These are phyloP conservation scores for Phenganax stokvisi DNA, from an alignment of 92 coral and sea anemone genomes.

Conservation along the genomic window DNA sequence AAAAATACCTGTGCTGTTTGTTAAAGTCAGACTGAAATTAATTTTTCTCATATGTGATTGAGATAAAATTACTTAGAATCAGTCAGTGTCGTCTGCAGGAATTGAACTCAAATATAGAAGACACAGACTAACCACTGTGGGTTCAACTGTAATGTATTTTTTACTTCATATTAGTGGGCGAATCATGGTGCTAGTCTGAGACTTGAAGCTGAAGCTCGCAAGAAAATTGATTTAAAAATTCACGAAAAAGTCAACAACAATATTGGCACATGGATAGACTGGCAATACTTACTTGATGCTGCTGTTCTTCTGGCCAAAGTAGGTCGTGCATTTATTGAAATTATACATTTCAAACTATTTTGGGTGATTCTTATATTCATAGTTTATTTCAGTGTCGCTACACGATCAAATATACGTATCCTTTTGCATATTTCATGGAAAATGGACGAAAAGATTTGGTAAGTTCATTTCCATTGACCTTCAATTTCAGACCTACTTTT, in stretches of 20 bases:
- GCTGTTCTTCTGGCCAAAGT: constrained; percentile 83
- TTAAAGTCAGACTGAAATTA: too few species aligned
- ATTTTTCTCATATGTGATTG: background rate
- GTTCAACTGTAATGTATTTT: background rate
- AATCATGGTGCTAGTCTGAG: constrained; percentile 90
- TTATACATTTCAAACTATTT: background rate
- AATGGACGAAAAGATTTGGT: constrained; percentile 81
- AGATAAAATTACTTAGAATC: too few species aligned
- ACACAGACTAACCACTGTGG: too few species aligned
- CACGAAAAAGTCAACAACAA: constrained; percentile 96
- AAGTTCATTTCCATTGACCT: constrained; percentile 18
- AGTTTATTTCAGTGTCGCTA: constrained; percentile 72
- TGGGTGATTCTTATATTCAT: background rate
- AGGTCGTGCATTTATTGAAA: background rate
- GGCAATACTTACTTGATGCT: constrained; percentile 90
- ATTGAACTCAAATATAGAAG: too few species aligned
- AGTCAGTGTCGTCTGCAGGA: background rate
- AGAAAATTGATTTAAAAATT: constrained; percentile 88
- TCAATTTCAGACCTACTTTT: background rate
- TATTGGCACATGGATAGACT: constrained; percentile 97
- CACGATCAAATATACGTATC: constrained; percentile 92
- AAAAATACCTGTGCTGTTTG: too few species aligned
- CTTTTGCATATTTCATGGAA: constrained; percentile 93
- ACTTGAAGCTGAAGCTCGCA: constrained; percentile 72
- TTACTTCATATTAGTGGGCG: constrained; percentile 63